Base-by-base conservation (phyloP, 2,113 vertebrate species). In the Hippoglossus stenolepis region DNA sequence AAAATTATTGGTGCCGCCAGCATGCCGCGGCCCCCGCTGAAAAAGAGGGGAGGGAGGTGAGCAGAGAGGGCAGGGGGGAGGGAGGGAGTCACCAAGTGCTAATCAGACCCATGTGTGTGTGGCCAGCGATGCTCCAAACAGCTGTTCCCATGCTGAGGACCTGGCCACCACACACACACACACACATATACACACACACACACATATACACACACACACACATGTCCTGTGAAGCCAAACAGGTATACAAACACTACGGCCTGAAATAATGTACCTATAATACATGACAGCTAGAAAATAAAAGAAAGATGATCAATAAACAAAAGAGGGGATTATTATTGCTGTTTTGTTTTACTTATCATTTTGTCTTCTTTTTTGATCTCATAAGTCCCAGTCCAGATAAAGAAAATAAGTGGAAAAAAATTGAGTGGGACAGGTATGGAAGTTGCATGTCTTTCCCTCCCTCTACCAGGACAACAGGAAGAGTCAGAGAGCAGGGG, bases 101-200 rank as follows among this genome's bases (percentile, higher is more conserved):
- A 93, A 94, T 92, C 92, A 93, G 91, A 93, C 82, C 90, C 93
- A 94, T 93, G 94, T 94, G 93, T 92, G 93, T 93, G 93, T 92
- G 92, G 92, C 90, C 87, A 67, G 85, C 53, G 20, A 87, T 89
- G 80, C 91, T 92, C 90, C 56, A 79, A 94, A 92, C 93, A 94
- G 93, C 93, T 94, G 92, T 93, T 93, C 85, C 81, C 91, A 92
- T 86, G 82, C 82, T 90, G 90, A 89, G 86, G 73, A 84, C 40
- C 82, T 76, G 73, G 87, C 80, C 68, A 38, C 80, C 81, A 65
- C 78, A 77, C 84, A 79, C 70, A 64, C 75, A 65, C 75, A 66
- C 64, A 77, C 73, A 60, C 70, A 66, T 68, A 56, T 65, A 73
- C 81, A 77, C 60, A 53, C 67, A 71, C 78, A 56, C 65, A 59